These are phyloP conservation scores for Athetis lepigone DNA, from an alignment of 2,888 invertebrate species.

Conservation along the genomic window DNA sequence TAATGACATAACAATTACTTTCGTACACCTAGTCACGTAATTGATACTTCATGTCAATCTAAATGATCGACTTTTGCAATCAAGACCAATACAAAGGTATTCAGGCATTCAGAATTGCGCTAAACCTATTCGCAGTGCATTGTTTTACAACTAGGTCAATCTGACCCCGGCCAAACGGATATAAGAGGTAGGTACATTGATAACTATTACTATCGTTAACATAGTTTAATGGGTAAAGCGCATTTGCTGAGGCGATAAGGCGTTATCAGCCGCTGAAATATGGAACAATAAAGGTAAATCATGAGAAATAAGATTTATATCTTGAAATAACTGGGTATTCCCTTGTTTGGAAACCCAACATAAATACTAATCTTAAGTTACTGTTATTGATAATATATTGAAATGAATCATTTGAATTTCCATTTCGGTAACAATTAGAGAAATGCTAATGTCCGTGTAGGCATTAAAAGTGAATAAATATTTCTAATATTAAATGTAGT, in stretches of 20 bases:
- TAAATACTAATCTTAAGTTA: constrained; percentile 7
- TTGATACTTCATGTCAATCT: constrained; percentile 46
- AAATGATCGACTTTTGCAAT: constrained; percentile 52
- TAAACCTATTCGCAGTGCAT: constrained; percentile 52
- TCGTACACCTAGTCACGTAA: constrained; percentile 35
- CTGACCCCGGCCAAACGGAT: constrained; percentile 60
- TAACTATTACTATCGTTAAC: constrained; percentile 33
- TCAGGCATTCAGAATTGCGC: constrained; percentile 56
- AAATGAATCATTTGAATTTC: constrained; percentile 16
- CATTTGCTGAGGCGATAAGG: constrained; percentile 32
- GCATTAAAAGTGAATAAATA: constrained; percentile 28
- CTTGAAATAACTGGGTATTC: constrained; percentile 26
- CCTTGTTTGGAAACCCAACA: constrained; percentile 24
- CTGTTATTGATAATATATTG: constrained; percentile 6
- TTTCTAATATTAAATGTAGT: constrained; percentile 20
- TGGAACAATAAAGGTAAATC: constrained; percentile 39
- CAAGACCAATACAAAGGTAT: constrained; percentile 44
- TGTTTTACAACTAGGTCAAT: constrained; percentile 57
- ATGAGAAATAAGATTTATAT: constrained; percentile 34
- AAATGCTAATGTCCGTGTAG: constrained; percentile 24
- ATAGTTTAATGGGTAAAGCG: constrained; percentile 41
- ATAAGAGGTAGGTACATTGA: constrained; percentile 45
- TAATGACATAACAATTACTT: constrained; percentile 49
- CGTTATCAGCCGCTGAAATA: constrained; percentile 37
- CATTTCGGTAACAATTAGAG: neutral